Conservation (phyloP, 2,113 vertebrate genomes). For the Stictonetta naevosa region DNA sequence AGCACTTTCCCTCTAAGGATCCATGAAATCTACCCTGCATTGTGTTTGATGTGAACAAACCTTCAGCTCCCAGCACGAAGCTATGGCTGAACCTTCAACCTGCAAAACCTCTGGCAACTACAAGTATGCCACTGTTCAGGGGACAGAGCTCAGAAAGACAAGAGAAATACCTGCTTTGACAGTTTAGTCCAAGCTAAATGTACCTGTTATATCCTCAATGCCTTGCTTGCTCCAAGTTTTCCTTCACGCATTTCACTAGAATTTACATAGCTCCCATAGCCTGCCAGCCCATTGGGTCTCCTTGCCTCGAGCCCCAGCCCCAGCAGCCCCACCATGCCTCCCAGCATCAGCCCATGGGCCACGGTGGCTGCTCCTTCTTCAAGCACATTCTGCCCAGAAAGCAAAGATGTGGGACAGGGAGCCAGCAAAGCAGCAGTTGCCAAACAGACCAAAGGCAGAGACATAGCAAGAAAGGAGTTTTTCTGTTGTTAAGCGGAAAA, state of each 20-base stretch:
- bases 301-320: neutral
- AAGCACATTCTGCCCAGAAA: neutral
- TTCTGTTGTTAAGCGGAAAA: neutral
- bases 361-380: neutral
- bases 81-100: rapidly evolving
- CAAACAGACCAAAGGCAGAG: rapidly evolving
- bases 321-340: neutral
- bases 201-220: rapidly evolving
- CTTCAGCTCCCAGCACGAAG: neutral
- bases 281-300: rapidly evolving
- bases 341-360: rapidly evolving
- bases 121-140: neutral
- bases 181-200: neutral
- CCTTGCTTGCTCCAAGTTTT: neutral
- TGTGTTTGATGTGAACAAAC: neutral
- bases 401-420: rapidly evolving
- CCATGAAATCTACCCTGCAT: neutral
- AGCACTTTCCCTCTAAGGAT: neutral
- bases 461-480: neutral
- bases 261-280: rapidly evolving
- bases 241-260: neutral
- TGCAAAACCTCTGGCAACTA: neutral
- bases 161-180: neutral
- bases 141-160: neutral
- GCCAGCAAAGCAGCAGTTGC: neutral